phyloP scores from a whole-genome alignment of 2,113 vertebrate genomes.

The Hemibagrus wyckioides region DNA sequence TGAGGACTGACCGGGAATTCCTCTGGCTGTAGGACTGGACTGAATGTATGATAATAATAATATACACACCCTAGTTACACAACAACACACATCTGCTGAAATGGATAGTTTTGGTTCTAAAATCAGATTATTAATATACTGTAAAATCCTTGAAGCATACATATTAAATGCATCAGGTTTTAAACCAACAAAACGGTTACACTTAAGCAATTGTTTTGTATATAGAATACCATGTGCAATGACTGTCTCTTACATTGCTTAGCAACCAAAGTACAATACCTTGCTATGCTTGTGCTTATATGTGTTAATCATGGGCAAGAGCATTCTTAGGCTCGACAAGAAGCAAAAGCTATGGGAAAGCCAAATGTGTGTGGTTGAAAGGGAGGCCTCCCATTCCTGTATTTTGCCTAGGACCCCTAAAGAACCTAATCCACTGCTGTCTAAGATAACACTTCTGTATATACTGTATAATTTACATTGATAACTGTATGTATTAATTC shows the following conservation, averaged over 20 bases:
- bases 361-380: too few species aligned
- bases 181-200: neutral
- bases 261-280: neutral
- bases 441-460: too few species aligned
- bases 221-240: neutral
- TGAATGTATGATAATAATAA: neutral
- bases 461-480: too few species aligned
- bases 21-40: neutral
- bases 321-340: neutral
- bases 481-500: too few species aligned
- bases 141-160: neutral
- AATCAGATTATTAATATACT: neutral
- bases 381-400: too few species aligned
- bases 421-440: too few species aligned
- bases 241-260: neutral
- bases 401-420: too few species aligned
- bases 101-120: neutral
- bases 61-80: neutral
- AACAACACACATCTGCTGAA: neutral
- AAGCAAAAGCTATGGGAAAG: neutral
- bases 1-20: neutral
- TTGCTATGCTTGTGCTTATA: neutral
- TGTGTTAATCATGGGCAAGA: neutral
- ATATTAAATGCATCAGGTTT: neutral
- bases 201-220: neutral